Evolutionary conservation across 1,140 invertebrate species (phyloP).

Genomic region (Zaprionus taronus): DNA sequence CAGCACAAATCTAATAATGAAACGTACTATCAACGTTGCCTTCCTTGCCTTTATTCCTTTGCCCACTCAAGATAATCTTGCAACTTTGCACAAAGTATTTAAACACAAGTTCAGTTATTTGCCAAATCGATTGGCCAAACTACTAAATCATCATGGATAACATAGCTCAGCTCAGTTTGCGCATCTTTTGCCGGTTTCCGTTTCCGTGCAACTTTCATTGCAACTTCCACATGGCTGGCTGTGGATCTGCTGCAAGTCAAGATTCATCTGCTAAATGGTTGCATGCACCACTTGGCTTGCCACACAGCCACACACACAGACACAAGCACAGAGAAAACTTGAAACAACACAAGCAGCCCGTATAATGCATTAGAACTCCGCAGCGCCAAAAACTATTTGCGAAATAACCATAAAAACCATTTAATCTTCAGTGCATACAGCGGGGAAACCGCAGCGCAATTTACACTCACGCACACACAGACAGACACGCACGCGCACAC

Average conservation of each 20-base stretch:
- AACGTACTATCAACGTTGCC: neutral
- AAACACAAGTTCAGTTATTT: neutral
- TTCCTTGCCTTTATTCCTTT: neutral
- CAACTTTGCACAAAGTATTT: constrained; percentile 1
- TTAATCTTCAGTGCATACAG: constrained; percentile 66
- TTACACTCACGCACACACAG: constrained; percentile 2
- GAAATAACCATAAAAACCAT: constrained; percentile 78
- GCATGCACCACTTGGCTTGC: constrained; percentile 32
- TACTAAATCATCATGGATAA: neutral
- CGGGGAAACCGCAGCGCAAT: constrained; percentile 12
- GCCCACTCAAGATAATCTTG: neutral
- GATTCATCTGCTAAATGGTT: constrained; percentile 36
- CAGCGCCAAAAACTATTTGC: constrained; percentile 62
- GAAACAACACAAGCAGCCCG: constrained; percentile 18
- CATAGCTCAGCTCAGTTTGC: constrained; percentile 1
- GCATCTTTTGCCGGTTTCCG: constrained; percentile 9
- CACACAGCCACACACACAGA: constrained; percentile 15
- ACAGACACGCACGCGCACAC: neutral
- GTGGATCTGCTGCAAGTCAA: constrained; percentile 12
- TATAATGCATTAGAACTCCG: constrained; percentile 11
- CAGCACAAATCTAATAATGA: neutral
- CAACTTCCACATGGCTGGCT: constrained; percentile 31
- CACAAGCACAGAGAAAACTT: constrained; percentile 7
- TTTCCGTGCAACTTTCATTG: neutral
- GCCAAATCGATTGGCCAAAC: neutral